Conservation (phyloP, 2,113 vertebrate genomes). For the Lathamus discolor region DNA sequence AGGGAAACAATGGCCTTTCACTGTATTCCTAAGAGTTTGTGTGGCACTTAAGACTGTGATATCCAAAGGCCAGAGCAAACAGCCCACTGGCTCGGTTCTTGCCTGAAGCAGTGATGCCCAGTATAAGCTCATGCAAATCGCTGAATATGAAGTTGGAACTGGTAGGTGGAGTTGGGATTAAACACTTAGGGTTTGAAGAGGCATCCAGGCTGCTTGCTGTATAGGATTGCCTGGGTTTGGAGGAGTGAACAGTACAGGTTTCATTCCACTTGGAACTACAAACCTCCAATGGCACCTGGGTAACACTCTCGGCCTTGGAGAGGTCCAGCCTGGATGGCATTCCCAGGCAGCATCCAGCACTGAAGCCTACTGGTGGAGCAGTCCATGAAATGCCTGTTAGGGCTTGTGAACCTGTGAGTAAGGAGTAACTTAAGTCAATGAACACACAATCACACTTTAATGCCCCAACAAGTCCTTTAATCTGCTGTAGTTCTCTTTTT, state of each 20-base stretch:
- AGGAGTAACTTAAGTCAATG: background rate
- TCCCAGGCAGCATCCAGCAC: too few species aligned
- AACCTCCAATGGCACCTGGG: accelerated
- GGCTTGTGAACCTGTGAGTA: background rate
- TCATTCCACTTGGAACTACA: background rate
- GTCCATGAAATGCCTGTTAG: background rate
- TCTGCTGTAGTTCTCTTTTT: background rate
- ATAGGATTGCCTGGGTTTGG: background rate
- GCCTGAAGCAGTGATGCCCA: background rate
- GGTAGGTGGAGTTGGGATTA: background rate
- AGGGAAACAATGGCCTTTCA: background rate
- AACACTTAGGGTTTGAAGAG: background rate
- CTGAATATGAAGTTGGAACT: background rate
- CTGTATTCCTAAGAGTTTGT: background rate
- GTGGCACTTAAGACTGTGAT: background rate
- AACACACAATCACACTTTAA: background rate
- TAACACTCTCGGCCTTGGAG: background rate
- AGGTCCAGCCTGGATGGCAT: background rate
- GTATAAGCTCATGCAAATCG: background rate
- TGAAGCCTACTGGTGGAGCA: background rate
- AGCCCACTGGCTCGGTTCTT: background rate
- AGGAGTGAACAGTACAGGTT: background rate
- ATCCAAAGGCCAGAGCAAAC: background rate
- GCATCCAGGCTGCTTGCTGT: background rate
- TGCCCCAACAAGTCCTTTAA: background rate